These are phyloP conservation scores for Lycia hirtaria DNA, from an alignment of 2,888 invertebrate genomes.

Conservation along the genomic window DNA sequence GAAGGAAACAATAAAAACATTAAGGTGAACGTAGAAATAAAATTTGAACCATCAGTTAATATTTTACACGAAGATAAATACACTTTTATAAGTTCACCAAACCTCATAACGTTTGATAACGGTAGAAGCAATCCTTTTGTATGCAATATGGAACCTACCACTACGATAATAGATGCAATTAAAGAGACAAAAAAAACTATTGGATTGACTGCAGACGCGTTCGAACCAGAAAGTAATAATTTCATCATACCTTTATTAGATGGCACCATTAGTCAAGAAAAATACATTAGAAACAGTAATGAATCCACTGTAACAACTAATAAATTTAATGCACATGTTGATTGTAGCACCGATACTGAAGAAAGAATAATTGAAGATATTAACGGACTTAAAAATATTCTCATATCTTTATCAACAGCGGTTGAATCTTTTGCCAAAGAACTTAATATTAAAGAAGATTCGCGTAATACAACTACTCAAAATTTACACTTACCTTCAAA, in stretches of 20 bases:
- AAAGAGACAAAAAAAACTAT: conserved; percentile 1
- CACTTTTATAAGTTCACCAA: conserved; percentile 25
- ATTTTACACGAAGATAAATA: conserved; percentile 30
- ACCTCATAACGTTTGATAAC: conserved; percentile 14
- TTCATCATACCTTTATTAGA: conserved; percentile 67
- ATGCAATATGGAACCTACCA: conserved; percentile 22
- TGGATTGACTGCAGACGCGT: conserved; percentile 7
- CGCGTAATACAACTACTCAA: conserved; percentile 29
- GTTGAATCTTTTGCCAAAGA: conserved; percentile 60
- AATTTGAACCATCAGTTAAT: conserved; percentile 51
- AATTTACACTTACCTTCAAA: conserved; percentile 47
- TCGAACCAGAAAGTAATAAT: conserved; percentile 29
- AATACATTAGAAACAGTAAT: conserved; percentile 54
- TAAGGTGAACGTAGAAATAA: conserved; percentile 65
- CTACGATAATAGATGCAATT: neutral
- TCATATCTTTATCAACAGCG: conserved; percentile 59
- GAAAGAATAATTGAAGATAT: conserved; percentile 62
- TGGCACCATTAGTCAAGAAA: conserved; percentile 58
- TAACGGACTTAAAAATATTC: conserved; percentile 58
- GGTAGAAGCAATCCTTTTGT: conserved; percentile 26
- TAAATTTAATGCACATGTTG: conserved; percentile 26
- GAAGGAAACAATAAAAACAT: conserved; percentile 55
- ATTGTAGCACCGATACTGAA: conserved; percentile 45
- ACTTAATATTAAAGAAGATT: conserved; percentile 45
- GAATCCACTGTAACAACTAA: conserved; percentile 42